Evolutionary conservation across 2,113 vertebrate genomes (phyloP), one percentile per base, ranked within the genome.

Genomic region (Athene cunicularia): DNA sequence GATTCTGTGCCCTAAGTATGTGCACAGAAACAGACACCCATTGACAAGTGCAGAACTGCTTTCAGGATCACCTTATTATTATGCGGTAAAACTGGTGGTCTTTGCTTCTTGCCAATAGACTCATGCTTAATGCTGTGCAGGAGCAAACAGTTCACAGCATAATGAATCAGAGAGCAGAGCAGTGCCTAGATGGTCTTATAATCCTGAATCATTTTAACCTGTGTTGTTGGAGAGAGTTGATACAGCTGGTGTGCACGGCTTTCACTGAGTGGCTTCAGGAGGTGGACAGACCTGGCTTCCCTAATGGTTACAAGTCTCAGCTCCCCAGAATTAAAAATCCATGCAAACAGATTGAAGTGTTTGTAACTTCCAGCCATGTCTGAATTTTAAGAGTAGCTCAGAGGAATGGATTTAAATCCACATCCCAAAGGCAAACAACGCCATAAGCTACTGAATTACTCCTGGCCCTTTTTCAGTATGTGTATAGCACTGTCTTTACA

Each of bases 341-440:
- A 45, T 63, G 47, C 60, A 76, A 92, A 76, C 45, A 90, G 24
- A 75, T 56, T 91, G 50, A 95, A 93, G 76, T 56, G 58, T 58
- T 80, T 80, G 67, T 3, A 10, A 83, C 88, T 86, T 93, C 80
- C 60, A 95, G 26, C 39, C 60, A 22, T 35, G 18, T 43, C 85
- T 94, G 68, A 88, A 72, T 96, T 95, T 94, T 83, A 67, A 88
- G 53, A 80, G 62, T 60, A 58, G 45, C 71, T 94, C 66, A 88
- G 70, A 96, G 59, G 43, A 88, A 83, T 60, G 39, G 43, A 80
- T 94, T 93, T 90, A 86, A 85, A 92, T 68, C 77, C 56, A 80
- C 50, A 83, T 87, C 74, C 59, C 56, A 77, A 75, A 91, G 55
- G 74, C 62, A 93, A 96, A 86, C 16, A 72, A 18, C 2, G 11